Evolutionary conservation across 2,797 vertebrate species (phyloP).

Genomic region (Triplophysa yarkandensis): DNA sequence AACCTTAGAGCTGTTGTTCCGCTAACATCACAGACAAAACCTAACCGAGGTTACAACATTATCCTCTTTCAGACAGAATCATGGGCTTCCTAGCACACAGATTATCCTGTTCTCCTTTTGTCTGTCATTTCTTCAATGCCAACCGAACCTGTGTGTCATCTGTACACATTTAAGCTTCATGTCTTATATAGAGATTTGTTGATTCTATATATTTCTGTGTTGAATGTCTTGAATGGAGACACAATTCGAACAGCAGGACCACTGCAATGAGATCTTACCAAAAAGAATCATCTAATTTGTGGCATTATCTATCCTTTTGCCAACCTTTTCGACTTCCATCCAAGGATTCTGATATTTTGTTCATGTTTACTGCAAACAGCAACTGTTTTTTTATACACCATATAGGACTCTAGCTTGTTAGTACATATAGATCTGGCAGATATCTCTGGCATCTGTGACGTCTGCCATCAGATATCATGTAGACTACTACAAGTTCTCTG

Average conservation of each 20-base stretch:
- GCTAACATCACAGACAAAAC: conserved; percentile 37
- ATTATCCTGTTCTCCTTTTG: conserved; percentile 39
- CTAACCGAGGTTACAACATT: conserved; percentile 13
- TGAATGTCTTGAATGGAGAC: conserved; percentile 3
- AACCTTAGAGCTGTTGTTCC: conserved; percentile 28
- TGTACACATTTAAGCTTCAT: conserved; percentile 10
- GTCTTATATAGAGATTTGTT: conserved; percentile 11
- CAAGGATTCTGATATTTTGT: not conserved
- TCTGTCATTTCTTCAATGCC: conserved; percentile 2
- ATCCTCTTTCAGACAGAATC: conserved; percentile 26
- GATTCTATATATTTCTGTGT: not conserved
- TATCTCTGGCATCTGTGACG: too few relatives aligned
- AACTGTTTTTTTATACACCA: not conserved
- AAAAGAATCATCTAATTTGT: not conserved
- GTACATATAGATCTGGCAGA: too few relatives aligned
- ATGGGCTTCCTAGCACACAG: conserved; percentile 23
- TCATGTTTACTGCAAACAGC: conserved; percentile 15
- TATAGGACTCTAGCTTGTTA: too few relatives aligned
- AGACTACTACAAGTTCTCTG: too few relatives aligned
- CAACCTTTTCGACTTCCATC: not conserved
- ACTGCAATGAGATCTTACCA: not conserved
- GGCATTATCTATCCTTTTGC: not conserved
- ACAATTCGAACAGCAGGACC: not conserved
- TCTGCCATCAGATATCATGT: too few relatives aligned
- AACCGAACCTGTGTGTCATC: conserved; percentile 12